Base-by-base conservation (phyloP, 1,140 invertebrate genomes). In the Heliconius congener region DNA sequence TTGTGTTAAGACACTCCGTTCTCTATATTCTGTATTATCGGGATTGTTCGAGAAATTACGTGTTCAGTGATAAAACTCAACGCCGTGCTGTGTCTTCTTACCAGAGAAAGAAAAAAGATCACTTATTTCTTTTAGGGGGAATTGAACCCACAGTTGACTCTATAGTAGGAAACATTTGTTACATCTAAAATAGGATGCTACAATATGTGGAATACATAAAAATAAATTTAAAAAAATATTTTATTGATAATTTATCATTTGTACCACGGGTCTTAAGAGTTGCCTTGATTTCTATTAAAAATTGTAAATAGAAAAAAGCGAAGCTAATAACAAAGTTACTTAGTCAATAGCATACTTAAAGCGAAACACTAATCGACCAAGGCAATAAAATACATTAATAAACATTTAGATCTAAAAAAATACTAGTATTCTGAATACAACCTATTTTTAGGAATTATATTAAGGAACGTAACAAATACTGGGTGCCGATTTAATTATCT, bases 361-460 rank as follows among this genome's bases (percentile, higher is more conserved):
- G 60, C 60, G 60, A 66, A 66, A 66, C 23, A 66, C 60, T 66
- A 27, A 66, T 27, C 60, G 60, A 66, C 60, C 30, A 57, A 57
- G 55, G 19, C 23, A 57, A 66, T 66, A 9, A 11, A 66, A 30
- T 66, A 66, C n/a, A 30, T 66, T 3, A 34, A 34, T 34, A 66
- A 66, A 11, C 23, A 66, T 66, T 27, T 27, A 66, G 57, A 66
- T 66, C 23, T 66, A 66, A 66, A 66, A 66, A 66, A 66, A 66
- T 66, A 66, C 23, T 66, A 27, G 8, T 66, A 30, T 27, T 66
- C 23, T 66, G n/a, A 66, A 66, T 66, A 66, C 57, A 66, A 66
- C 57, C 57, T 66, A 66, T 66, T 13, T 66, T 66, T 66, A 66
- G 60, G 60, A 66, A 66, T 66, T 27, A 66, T 27, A 27, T 66